Evolutionary conservation across 2,888 invertebrate species (phyloP).

Genomic region (Acrobasis consociella): DNA sequence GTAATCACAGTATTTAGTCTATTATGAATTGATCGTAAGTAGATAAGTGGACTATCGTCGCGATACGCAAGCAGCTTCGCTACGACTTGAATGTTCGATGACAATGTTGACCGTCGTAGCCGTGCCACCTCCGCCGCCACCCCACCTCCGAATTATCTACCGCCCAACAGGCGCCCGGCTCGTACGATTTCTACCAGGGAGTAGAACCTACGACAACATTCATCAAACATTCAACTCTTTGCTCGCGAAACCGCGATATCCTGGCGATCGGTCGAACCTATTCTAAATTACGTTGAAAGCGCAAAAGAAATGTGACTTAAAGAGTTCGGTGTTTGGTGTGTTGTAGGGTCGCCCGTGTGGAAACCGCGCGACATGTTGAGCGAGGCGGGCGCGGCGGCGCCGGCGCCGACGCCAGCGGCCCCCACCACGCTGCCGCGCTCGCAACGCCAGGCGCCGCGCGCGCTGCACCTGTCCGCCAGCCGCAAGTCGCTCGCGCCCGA

Average conservation of each 20-base stretch:
- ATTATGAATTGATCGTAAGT: slow-evolving; percentile 31
- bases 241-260: slow-evolving; percentile 60
- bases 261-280: slow-evolving; percentile 61
- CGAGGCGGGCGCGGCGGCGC: slow-evolving; percentile 66
- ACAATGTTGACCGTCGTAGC: slow-evolving; percentile 66
- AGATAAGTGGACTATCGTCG: slow-evolving; percentile 21
- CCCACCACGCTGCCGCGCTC: slow-evolving; percentile 75
- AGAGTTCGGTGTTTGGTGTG: slow-evolving; percentile 85
- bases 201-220: slow-evolving; percentile 69
- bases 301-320: slow-evolving; percentile 55
- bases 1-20: slow-evolving; percentile 31
- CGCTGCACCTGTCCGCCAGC: slow-evolving; percentile 75
- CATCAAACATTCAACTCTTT: slow-evolving; percentile 84
- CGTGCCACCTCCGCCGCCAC: slow-evolving; percentile 32
- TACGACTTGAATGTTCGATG: slow-evolving; percentile 78
- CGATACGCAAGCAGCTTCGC: slow-evolving; percentile 18
- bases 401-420: slow-evolving; percentile 47
- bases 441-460: slow-evolving; percentile 73
- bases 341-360: slow-evolving; percentile 98
- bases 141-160: slow-evolving; percentile 26
- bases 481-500: slow-evolving; percentile 81
- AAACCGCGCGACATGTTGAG: slow-evolving; percentile 95
- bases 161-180: slow-evolving; percentile 34
- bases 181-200: slow-evolving; percentile 45
- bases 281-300: slow-evolving; percentile 57